Evolutionary conservation across 2,888 invertebrate genomes (phyloP), one percentile per base, ranked within the genome.

Genomic region (Caenorhabditis becei): DNA sequence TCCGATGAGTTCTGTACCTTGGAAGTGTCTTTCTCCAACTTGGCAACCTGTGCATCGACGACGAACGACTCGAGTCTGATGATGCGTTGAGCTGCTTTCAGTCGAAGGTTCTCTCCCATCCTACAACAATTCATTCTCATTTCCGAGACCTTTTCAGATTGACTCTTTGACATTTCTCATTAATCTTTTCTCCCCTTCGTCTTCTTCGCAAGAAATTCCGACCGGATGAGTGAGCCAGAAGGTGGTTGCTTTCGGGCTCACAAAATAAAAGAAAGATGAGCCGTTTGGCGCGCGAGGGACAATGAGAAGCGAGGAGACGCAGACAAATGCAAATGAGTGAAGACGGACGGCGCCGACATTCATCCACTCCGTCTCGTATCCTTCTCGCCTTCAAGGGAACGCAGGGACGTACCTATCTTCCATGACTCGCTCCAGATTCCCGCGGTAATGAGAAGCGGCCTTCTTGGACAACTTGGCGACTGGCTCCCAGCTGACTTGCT

Each of bases 61-160:
- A 90, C 83, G 63, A 90, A 90, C 11, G 87, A 87, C 77, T 90
- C 90, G 28, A 90, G 74, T 18, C 90, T 83, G 56, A 90, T 88
- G 51, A 90, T 86, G 10, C 88, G 58, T 53, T 90, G 89, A 14
- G 87, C 87, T 0, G 90, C 90, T 69, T 88, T 88, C 44, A 90
- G 83, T 32, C 88, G 86, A 28, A 86, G 80, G 41, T 88, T 88
- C 61, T 90, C 90, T 18, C 88, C 87, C 86, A 90, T 77, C 67
- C 86, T 85, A 47, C 56, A 47, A 23, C 16, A 23, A 47, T n/a
- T n/a, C n/a, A n/a, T n/a, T 53, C 7, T 35, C 18, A 11, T 8
- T 65, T 61, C 44, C 35, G 10, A 35, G 35, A 35, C 35, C 5
- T 35, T 37, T 26, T 26, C 16, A 20, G 10, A 26, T 23, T 24